A percentile compares a stretch with the other conserved stretches of the same genome.
Conservation (phyloP, 2,797 vertebrate species). For the Bovichtus variegatus region DNA sequence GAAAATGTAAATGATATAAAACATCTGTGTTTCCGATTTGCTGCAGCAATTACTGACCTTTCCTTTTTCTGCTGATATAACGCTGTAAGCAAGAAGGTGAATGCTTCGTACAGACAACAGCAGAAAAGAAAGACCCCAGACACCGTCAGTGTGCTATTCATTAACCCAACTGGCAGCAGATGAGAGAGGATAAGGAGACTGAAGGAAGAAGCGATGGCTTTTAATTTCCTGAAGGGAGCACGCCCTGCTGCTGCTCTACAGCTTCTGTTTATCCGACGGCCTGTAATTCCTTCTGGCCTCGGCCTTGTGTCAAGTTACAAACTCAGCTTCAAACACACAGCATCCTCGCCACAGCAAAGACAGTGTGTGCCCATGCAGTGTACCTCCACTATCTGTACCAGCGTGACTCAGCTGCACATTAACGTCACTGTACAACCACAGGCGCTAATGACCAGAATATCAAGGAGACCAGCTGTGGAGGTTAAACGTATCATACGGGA, state of each 20-base stretch:
- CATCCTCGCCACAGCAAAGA: constrained; percentile 56
- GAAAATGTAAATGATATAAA: not conserved
- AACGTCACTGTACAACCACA: constrained; percentile 24
- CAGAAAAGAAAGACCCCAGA: constrained; percentile 60
- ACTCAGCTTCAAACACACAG: constrained; percentile 58
- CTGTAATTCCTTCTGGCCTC: constrained; percentile 79
- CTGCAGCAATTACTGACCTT: constrained; percentile 1
- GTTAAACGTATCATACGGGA: not conserved
- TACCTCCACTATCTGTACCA: constrained; percentile 31
- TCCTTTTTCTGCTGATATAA: constrained; percentile 11
- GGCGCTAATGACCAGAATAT: constrained; percentile 19
- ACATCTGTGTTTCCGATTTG: constrained; percentile 7
- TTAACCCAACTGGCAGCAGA: constrained; percentile 82
- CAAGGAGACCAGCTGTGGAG: constrained; percentile 27
- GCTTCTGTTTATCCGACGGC: constrained; percentile 77
- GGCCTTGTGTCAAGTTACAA: constrained; percentile 61
- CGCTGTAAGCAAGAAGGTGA: constrained; percentile 29
- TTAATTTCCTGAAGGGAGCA: constrained; percentile 86
- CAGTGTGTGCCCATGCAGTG: constrained; percentile 12
- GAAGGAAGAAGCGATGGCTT: constrained; percentile 84
- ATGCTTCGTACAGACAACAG: constrained; percentile 51
- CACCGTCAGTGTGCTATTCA: constrained; percentile 78
- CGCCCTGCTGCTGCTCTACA: constrained; percentile 72
- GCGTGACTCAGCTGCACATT: constrained; percentile 45
- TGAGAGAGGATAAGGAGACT: constrained; percentile 79